Evolutionary conservation across 1,140 invertebrate species (phyloP).

Genomic region (Drepana arcuata): DNA sequence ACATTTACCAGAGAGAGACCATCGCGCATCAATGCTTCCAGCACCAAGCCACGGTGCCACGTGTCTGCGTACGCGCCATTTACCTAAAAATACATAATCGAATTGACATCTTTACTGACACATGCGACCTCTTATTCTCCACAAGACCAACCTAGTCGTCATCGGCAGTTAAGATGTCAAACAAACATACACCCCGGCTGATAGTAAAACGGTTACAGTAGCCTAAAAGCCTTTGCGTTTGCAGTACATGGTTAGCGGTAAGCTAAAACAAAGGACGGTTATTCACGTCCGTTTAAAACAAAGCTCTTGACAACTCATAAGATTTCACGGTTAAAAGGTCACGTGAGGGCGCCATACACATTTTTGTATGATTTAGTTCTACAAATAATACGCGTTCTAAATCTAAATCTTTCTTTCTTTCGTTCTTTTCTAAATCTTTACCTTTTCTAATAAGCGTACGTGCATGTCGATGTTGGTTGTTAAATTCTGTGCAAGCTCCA

Average conservation of each 20-base stretch:
- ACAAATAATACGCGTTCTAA: neutral
- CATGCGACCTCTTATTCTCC: too few species aligned
- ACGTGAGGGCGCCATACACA: too few species aligned
- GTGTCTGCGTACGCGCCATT: constrained; percentile 73
- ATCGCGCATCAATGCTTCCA: constrained; percentile 66
- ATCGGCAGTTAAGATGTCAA: constrained; percentile 2
- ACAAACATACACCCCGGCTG: neutral
- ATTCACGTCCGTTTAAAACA: too few species aligned
- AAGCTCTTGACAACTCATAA: too few species aligned
- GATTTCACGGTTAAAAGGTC: too few species aligned
- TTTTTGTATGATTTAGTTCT: too few species aligned
- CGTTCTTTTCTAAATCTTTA: constrained; percentile 12
- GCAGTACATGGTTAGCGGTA: too few species aligned
- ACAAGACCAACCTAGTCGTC: too few species aligned
- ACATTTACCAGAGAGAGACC: constrained; percentile 68
- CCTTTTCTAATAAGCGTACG: constrained; percentile 53
- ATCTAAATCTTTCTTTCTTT: neutral
- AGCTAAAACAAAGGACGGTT: too few species aligned
- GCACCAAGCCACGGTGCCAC: constrained; percentile 64
- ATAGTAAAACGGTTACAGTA: too few species aligned
- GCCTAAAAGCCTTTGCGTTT: too few species aligned
- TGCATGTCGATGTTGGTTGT: constrained; percentile 46
- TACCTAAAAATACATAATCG: constrained; percentile 66
- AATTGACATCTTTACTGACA: too few species aligned
- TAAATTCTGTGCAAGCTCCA: constrained; percentile 44